A percentile compares a stretch with the other conserved stretches of the same genome.
Conservation (phyloP, 2,888 invertebrate species). For the Eupithecia tripunctaria region DNA sequence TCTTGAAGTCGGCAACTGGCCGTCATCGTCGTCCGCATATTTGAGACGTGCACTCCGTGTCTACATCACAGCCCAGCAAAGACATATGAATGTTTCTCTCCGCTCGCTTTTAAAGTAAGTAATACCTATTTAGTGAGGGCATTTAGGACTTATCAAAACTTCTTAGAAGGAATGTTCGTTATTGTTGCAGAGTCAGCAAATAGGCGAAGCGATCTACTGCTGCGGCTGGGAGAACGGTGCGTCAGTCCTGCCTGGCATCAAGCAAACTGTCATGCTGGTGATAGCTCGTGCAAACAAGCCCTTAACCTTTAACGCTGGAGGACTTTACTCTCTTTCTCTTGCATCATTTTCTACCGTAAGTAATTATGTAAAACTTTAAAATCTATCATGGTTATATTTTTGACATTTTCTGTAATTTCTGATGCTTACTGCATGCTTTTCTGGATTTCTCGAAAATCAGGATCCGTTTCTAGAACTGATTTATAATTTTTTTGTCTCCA, state of each 20-base stretch:
- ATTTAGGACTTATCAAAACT: background rate
- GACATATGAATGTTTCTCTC: background rate
- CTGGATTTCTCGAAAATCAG: too few relatives aligned
- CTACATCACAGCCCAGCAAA: background rate
- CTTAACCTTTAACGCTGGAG: slow-evolving; percentile 70
- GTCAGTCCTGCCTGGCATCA: slow-evolving; percentile 59
- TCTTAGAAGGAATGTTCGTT: slow-evolving; percentile 11
- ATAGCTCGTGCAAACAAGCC: slow-evolving; percentile 68
- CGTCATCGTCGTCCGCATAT: too few relatives aligned
- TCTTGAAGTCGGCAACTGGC: too few relatives aligned
- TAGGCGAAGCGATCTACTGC: slow-evolving; percentile 67
- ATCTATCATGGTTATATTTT: background rate
- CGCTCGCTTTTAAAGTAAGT: background rate
- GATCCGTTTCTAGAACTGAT: too few relatives aligned
- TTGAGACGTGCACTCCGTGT: too few relatives aligned
- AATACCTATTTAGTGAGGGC: background rate
- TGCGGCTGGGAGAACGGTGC: slow-evolving; percentile 74
- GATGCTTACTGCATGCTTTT: too few relatives aligned
- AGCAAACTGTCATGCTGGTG: slow-evolving; percentile 62
- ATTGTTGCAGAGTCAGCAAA: slow-evolving; percentile 59
- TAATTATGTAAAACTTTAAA: slow-evolving; percentile 17
- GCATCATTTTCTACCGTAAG: slow-evolving; percentile 69
- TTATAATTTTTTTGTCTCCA: too few relatives aligned
- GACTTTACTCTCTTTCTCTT: slow-evolving; percentile 73
- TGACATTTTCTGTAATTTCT: too few relatives aligned